Percentiles rank a stretch among this genome's conserved stretches.
Conservation (phyloP, 2,113 vertebrate genomes). For the Oreochromis aureus region DNA sequence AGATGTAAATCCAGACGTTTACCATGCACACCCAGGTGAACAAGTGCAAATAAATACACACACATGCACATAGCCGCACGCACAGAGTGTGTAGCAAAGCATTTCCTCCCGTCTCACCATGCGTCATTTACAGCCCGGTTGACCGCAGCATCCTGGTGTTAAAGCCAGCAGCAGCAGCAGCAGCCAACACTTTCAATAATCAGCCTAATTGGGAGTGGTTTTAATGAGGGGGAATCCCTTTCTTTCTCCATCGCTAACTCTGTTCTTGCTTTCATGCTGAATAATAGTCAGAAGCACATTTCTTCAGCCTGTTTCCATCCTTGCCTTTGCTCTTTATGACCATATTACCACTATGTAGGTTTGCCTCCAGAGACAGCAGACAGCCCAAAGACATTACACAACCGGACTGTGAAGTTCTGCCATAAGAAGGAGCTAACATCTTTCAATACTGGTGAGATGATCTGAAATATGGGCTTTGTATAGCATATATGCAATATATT, state of each 20-base stretch:
- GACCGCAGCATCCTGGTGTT: slow-evolving; percentile 46
- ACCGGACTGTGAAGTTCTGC: neutral
- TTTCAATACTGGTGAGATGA: neutral
- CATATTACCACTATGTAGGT: neutral
- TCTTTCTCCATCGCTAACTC: slow-evolving; percentile 16
- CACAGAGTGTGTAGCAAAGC: slow-evolving; percentile 14
- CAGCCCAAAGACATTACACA: slow-evolving; percentile 5
- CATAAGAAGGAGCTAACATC: neutral
- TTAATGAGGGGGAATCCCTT: slow-evolving; percentile 50
- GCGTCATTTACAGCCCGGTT: slow-evolving; percentile 48
- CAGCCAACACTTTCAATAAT: slow-evolving; percentile 42
- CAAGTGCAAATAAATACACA: slow-evolving; percentile 6
- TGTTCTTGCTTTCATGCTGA: slow-evolving; percentile 20
- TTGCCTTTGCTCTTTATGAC: neutral
- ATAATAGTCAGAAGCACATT: slow-evolving; percentile 12
- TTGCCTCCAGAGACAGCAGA: neutral
- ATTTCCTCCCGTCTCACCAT: slow-evolving; percentile 25
- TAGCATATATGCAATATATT: neutral
- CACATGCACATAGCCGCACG: neutral
- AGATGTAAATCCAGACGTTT: neutral
- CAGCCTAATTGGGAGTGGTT: slow-evolving; percentile 51
- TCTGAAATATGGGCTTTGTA: neutral
- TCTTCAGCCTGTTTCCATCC: neutral
- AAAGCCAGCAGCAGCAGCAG: slow-evolving; percentile 42
- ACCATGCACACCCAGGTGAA: neutral